Evolutionary conservation across 2,113 vertebrate genomes (phyloP), one percentile per base, ranked within the genome.

Genomic region (Lipotes vexillifer): DNA sequence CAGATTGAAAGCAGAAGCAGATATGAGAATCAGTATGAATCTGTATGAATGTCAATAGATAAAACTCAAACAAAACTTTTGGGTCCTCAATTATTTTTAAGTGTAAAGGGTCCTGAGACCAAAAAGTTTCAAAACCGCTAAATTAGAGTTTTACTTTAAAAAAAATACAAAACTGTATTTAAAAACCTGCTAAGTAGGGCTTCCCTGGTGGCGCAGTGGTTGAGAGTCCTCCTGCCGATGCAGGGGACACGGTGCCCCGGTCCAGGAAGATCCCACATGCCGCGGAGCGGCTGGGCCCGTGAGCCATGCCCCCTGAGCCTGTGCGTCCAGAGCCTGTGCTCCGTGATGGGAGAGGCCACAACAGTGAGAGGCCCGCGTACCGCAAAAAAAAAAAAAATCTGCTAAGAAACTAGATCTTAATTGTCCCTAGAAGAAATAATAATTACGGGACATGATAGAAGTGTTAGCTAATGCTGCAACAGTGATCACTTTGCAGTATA

Each of bases 71-170:
- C 12, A 80, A 55, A 90, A 92, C 44, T 49, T 41, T 75, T 72
- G 74, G 75, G 44, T 44, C 27, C 49, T 75, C 55, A 85, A 36
- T 88, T 93, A 80, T 80, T 92, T 93, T 71, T 63, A 80, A 96
- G 33, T 61, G 72, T 52, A 80, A 85, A 81, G 52, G 36, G 3
- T 88, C 69, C 33, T 63, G 38, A 66, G 29, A 71, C 21, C 15
- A 74, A 86, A 93, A 92, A 59, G 31, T 77, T 38, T 88, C 57
- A 91, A 57, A 95, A 92, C 49, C 4, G 52, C 10, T 55, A 52
- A 55, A 86, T 75, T 86, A 46, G 49, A 66, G 5, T 75, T 93
- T 94, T 90, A 55, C 66, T 97, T 97, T 33, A 75, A 87, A 72
- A 10, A 72, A 44, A 55, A 46, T 41, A 52, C 52, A 69, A 59